phyloP scores from a whole-genome alignment of 1,140 invertebrate genomes.

The Papilio polytes region DNA sequence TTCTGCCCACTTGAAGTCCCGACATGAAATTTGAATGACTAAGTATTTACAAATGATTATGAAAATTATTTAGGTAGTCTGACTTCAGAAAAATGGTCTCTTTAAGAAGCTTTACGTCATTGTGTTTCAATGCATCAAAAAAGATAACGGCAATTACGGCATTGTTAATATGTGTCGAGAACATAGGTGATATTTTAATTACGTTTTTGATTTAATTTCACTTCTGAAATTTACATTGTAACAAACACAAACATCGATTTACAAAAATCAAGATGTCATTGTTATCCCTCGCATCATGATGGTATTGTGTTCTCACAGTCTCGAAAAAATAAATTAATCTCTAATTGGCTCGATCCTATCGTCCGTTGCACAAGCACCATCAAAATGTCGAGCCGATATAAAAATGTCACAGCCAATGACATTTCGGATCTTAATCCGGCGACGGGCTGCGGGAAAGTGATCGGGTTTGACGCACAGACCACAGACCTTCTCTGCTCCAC shows the following conservation, averaged over 20 bases:
- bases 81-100: not conserved
- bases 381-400: constrained; percentile 78
- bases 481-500: constrained; percentile 53
- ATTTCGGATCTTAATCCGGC: constrained; percentile 76
- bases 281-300: constrained; percentile 29
- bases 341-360: constrained; percentile 79
- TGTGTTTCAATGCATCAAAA: not conserved
- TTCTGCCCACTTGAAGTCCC: not conserved
- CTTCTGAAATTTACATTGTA: not conserved
- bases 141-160: not conserved
- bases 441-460: constrained; percentile 67
- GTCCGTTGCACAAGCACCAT: constrained; percentile 63
- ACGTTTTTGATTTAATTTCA: no score
- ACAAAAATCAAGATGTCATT: not conserved
- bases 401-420: constrained; percentile 80
- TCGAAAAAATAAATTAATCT: constrained; percentile 68
- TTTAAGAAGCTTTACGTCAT: not conserved
- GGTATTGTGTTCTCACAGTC: constrained; percentile 49
- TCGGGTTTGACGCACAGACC: constrained; percentile 63
- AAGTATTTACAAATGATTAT: not conserved
- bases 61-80: not conserved
- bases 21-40: not conserved
- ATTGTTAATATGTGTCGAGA: not conserved
- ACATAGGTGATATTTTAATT: not conserved
- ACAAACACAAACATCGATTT: not conserved